Percentiles rank a stretch among this genome's conserved stretches.
phyloP scores from a whole-genome alignment of 2,797 vertebrate species.

The Gadopsis bispinosus region DNA sequence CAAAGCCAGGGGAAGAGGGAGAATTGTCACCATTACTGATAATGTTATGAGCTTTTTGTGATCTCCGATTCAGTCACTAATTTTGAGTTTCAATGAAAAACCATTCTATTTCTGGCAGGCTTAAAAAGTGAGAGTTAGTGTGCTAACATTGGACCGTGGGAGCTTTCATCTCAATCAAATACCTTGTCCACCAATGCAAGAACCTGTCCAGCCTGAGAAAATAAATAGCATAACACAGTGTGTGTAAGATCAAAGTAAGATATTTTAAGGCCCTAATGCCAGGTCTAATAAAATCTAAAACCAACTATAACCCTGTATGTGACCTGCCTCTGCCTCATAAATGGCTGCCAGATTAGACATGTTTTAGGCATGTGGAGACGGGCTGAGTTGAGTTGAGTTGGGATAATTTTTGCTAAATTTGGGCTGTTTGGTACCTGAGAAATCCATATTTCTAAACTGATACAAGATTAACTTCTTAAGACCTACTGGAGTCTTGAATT shows the following conservation, averaged over 20 bases:
- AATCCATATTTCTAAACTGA: conserved; percentile 4
- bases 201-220: conserved; percentile 12
- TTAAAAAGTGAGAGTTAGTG: conserved; percentile 11
- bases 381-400: conserved; percentile 15
- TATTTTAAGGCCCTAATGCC: conserved; percentile 29
- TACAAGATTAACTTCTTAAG: not conserved
- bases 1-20: conserved; percentile 46
- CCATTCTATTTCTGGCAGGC: conserved; percentile 11
- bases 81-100: conserved; percentile 37
- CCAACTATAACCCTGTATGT: conserved; percentile 6
- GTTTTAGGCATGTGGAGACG: not conserved
- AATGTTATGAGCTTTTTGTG: conserved; percentile 53
- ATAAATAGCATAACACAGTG: conserved; percentile 11
- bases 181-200: conserved; percentile 12
- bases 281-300: conserved; percentile 11
- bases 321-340: conserved; percentile 6
- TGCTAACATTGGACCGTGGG: conserved; percentile 13
- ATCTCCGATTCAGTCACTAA: conserved; percentile 37
- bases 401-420: conserved; percentile 9
- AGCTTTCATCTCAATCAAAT: conserved; percentile 43
- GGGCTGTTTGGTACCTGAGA: not conserved
- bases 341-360: conserved; percentile 15
- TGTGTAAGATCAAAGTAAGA: conserved; percentile 42
- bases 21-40: conserved; percentile 44
- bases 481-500: not conserved